Percentiles rank a stretch among this genome's conserved stretches.
phyloP scores from a whole-genome alignment of 2,113 vertebrate genomes.

The Apaloderma vittatum region DNA sequence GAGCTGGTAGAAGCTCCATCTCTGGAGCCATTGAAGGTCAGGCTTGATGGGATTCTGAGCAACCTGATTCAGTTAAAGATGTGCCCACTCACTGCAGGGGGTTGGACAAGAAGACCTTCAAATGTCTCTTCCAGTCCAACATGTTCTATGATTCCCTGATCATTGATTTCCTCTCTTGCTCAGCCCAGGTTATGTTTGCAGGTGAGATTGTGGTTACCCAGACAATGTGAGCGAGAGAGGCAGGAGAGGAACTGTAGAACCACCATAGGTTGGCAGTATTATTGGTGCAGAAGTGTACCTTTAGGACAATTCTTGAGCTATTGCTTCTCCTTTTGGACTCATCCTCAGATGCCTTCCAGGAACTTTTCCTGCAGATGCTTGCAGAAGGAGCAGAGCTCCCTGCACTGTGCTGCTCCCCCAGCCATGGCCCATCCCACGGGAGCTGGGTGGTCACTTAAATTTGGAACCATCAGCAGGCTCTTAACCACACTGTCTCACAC shows the following conservation, averaged over 20 bases:
- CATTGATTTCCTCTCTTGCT: neutral
- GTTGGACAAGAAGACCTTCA: too few species aligned
- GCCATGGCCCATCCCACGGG: fast-evolving
- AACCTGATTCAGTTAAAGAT: too few species aligned
- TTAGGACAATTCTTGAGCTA: neutral
- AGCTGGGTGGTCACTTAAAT: neutral
- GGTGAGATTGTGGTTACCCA: neutral
- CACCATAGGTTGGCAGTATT: neutral
- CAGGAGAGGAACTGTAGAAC: neutral
- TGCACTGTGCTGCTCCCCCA: neutral
- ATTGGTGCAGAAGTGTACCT: neutral
- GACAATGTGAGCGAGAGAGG: neutral
- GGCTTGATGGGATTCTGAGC: too few species aligned
- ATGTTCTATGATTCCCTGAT: too few species aligned
- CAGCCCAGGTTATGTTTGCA: neutral
- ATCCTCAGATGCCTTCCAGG: too few species aligned
- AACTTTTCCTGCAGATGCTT: neutral
- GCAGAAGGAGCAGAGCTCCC: neutral
- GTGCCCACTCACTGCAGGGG: too few species aligned
- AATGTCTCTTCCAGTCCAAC: too few species aligned
- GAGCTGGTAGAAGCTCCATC: too few species aligned
- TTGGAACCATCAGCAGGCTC: fast-evolving
- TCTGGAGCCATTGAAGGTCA: too few species aligned
- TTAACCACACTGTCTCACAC: neutral
- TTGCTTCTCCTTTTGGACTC: fast-evolving